These are phyloP conservation scores for Deroplatys truncata DNA, from an alignment of 2,888 invertebrate genomes.

Conservation along the genomic window DNA sequence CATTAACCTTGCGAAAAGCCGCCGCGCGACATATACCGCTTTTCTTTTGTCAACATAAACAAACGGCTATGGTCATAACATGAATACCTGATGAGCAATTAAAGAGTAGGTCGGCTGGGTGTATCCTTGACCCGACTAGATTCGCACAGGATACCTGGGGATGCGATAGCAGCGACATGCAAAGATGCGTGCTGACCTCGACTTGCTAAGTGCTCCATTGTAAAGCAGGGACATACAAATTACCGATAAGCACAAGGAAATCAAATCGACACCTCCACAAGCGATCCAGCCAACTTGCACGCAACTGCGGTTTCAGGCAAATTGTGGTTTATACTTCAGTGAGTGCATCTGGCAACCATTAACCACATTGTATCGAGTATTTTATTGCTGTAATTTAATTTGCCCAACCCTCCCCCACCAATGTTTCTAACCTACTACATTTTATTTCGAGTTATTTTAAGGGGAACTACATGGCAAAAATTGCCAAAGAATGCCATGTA, in stretches of 20 bases:
- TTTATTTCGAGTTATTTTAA: too few species aligned
- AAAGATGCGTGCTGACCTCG: neutral
- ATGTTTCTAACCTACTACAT: too few species aligned
- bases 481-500: too few species aligned
- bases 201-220: neutral
- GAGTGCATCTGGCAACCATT: too few species aligned
- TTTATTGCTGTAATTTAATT: too few species aligned
- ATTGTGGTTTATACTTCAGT: too few species aligned
- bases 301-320: neutral
- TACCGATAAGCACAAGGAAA: neutral
- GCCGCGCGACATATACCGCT: neutral
- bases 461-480: too few species aligned
- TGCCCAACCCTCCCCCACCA: too few species aligned
- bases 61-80: neutral
- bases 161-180: neutral
- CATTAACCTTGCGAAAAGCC: too few species aligned
- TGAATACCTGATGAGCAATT: neutral
- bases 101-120: neutral
- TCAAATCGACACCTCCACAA: neutral
- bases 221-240: neutral
- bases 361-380: too few species aligned
- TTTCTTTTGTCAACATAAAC: neutral
- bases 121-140: neutral
- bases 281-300: neutral
- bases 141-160: neutral